Evolutionary conservation across 2,113 vertebrate genomes (phyloP).

Genomic region (Spizaetus ornatus): DNA sequence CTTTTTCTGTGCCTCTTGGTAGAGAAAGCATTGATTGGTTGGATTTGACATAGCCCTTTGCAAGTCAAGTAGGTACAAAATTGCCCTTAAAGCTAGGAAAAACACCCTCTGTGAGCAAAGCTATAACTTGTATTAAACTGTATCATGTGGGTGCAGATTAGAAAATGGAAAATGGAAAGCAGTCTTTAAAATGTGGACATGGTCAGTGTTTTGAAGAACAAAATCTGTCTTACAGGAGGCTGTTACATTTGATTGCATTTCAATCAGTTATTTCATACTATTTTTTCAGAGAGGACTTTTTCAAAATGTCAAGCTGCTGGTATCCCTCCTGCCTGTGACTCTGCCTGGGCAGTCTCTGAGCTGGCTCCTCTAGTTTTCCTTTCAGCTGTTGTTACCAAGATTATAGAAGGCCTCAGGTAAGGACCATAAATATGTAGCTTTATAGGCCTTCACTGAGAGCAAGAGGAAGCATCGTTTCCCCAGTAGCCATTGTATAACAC

Average conservation of each 20-base stretch:
- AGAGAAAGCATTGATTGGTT: background rate
- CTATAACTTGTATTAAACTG: background rate
- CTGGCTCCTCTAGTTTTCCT: background rate
- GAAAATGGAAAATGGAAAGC: background rate
- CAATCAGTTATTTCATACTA: background rate
- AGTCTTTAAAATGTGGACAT: background rate
- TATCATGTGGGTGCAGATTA: background rate
- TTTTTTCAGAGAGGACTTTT: background rate
- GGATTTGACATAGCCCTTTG: background rate
- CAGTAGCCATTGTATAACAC: background rate
- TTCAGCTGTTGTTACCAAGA: background rate
- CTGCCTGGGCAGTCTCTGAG: background rate
- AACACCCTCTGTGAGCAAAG: background rate
- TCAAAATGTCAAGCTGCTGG: background rate
- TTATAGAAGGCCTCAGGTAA: background rate
- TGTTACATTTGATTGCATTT: background rate
- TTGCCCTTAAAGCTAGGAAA: background rate
- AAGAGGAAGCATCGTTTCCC: background rate
- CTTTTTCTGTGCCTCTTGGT: background rate
- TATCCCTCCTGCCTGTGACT: background rate
- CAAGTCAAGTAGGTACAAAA: background rate
- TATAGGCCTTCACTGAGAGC: background rate
- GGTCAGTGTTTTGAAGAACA: background rate
- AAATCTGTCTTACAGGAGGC: background rate
- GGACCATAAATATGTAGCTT: background rate